Evolutionary conservation across 2,113 vertebrate species (phyloP).

Genomic region (Gavia stellata): DNA sequence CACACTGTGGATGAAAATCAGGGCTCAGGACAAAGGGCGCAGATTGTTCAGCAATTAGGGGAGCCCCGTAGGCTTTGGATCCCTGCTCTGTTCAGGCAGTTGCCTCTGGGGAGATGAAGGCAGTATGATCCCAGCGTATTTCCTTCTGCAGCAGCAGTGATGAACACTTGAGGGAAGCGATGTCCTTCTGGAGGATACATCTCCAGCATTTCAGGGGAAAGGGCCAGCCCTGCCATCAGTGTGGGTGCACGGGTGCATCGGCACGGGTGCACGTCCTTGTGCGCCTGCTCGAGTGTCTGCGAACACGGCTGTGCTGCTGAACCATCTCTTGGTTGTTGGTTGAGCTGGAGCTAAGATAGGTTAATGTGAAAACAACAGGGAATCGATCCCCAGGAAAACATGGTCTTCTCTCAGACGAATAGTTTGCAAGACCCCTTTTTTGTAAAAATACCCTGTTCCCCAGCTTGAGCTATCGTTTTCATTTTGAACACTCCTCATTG

Average conservation of each 20-base stretch:
- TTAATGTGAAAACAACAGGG: neutral
- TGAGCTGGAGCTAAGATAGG: neutral
- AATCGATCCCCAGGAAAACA: neutral
- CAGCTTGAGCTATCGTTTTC: neutral
- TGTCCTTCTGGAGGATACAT: neutral
- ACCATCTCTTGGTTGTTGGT: neutral
- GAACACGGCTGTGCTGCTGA: neutral
- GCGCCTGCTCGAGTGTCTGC: neutral
- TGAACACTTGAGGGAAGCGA: slow-evolving; percentile 8
- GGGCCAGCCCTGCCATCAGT: neutral
- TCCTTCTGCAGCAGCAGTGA: neutral
- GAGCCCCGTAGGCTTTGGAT: rapidly evolving
- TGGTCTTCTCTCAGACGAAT: neutral
- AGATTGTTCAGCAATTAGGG: neutral
- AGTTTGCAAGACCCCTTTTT: neutral
- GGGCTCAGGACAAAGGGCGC: neutral
- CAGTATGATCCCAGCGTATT: neutral
- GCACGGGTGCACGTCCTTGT: rapidly evolving
- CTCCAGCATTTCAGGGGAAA: neutral
- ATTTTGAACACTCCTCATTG: neutral
- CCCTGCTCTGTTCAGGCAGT: neutral
- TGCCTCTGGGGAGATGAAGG: neutral
- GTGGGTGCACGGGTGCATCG: neutral
- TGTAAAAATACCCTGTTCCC: neutral
- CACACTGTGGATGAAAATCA: rapidly evolving